These are phyloP conservation scores for Nematostella vectensis DNA, from an alignment of 92 coral and sea anemone species.

Conservation along the genomic window DNA sequence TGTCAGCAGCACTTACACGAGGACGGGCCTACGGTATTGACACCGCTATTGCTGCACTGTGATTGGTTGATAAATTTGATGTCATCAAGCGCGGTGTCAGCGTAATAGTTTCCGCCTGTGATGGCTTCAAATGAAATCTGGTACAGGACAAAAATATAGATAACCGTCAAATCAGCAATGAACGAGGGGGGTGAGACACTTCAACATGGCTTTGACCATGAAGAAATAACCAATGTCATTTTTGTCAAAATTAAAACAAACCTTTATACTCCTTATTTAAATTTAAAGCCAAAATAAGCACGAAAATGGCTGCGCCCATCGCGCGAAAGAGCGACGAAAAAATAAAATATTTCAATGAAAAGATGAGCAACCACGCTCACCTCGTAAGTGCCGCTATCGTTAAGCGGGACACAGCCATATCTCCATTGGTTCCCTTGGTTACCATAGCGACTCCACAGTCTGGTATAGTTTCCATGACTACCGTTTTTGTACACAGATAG, in stretches of 20 bases:
- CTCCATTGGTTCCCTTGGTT: slow-evolving; percentile 16
- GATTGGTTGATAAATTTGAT: slow-evolving; percentile 19
- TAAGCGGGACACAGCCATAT: neutral
- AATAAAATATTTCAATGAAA: too few species aligned
- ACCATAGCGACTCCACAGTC: slow-evolving; percentile 10
- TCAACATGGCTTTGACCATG: too few species aligned
- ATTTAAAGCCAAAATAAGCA: too few species aligned
- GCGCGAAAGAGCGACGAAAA: too few species aligned
- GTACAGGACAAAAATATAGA: neutral
- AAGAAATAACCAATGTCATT: too few species aligned
- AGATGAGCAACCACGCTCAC: too few species aligned
- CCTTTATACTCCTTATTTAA: too few species aligned
- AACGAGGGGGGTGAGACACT: too few species aligned
- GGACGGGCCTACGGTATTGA: neutral
- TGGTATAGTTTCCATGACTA: neutral
- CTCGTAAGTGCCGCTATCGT: slow-evolving; percentile 3
- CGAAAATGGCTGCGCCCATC: too few species aligned
- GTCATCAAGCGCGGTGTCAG: slow-evolving; percentile 33
- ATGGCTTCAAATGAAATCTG: slow-evolving; percentile 22
- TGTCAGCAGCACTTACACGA: too few species aligned
- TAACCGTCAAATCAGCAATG: too few species aligned
- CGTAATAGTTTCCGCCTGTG: slow-evolving; percentile 6
- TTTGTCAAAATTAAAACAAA: too few species aligned
- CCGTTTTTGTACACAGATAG: neutral
- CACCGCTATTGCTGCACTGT: neutral